phyloP scores from a whole-genome alignment of 2,797 vertebrate species.

The Poeciliopsis presidionis region DNA sequence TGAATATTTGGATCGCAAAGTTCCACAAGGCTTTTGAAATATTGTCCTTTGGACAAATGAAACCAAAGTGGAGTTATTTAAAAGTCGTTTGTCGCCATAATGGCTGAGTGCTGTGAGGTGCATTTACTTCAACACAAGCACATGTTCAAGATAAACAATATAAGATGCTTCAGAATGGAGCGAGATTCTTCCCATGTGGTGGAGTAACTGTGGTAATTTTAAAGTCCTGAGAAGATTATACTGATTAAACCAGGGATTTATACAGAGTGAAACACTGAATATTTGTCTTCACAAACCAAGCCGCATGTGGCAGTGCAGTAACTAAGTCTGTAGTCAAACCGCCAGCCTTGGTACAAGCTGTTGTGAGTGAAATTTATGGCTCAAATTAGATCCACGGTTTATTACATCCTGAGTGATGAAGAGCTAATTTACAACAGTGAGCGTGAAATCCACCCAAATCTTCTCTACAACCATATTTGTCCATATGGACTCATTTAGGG shows the following conservation, averaged over 20 bases:
- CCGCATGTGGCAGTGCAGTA: slow-evolving; percentile 49
- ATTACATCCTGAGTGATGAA: slow-evolving; percentile 49
- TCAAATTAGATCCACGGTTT: slow-evolving; percentile 58
- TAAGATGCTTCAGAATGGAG: slow-evolving; percentile 28
- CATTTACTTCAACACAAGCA: slow-evolving; percentile 42
- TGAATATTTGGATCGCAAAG: background rate
- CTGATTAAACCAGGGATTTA: slow-evolving; percentile 59
- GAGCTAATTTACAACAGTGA: slow-evolving; percentile 59
- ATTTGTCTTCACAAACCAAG: slow-evolving; percentile 23
- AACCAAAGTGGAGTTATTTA: background rate
- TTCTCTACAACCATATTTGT: slow-evolving; percentile 55
- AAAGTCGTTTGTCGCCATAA: slow-evolving; percentile 8
- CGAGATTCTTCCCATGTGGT: slow-evolving; percentile 6
- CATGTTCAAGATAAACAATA: slow-evolving; percentile 29
- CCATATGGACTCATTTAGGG: slow-evolving; percentile 74
- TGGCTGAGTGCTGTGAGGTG: slow-evolving; percentile 24
- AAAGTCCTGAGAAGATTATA: slow-evolving; percentile 49
- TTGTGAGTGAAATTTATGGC: slow-evolving; percentile 55
- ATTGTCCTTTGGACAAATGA: background rate
- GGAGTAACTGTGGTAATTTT: slow-evolving; percentile 32
- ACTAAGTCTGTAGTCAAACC: slow-evolving; percentile 53
- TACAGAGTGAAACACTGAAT: slow-evolving; percentile 41
- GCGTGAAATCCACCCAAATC: slow-evolving; percentile 44
- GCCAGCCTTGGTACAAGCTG: slow-evolving; percentile 53
- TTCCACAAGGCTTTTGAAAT: background rate